phyloP scores from a whole-genome alignment of 2,113 vertebrate genomes.

The Hippolais icterina region DNA sequence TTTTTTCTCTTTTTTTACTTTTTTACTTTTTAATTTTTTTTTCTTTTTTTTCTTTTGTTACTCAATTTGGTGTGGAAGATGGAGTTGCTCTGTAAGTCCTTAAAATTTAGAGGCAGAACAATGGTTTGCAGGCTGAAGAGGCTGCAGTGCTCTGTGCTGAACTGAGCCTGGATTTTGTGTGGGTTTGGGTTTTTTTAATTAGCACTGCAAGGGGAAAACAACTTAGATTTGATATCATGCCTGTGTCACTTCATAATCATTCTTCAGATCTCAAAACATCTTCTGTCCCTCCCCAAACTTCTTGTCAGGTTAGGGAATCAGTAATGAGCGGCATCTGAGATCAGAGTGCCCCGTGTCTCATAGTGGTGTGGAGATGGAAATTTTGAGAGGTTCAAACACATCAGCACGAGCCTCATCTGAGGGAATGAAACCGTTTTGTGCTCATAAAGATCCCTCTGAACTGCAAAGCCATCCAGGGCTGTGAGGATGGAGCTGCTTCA shows the following conservation, averaged over 20 bases:
- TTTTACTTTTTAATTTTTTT: background rate
- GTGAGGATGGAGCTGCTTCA: background rate
- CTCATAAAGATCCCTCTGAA: background rate
- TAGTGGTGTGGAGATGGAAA: accelerated
- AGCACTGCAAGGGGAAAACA: background rate
- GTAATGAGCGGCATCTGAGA: background rate
- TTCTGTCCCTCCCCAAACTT: background rate
- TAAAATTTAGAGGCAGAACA: background rate
- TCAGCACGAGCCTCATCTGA: background rate
- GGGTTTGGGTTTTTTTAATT: background rate
- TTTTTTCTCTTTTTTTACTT: background rate
- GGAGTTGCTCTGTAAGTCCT: background rate
- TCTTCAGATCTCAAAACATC: background rate
- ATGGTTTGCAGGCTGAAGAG: background rate
- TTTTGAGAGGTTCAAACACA: background rate
- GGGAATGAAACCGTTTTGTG: background rate
- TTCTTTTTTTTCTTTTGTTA: background rate
- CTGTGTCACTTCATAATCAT: background rate
- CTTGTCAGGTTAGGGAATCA: background rate
- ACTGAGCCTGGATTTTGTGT: accelerated
- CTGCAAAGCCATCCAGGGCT: background rate
- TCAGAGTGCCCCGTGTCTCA: accelerated
- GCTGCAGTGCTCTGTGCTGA: background rate
- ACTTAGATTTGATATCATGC: background rate
- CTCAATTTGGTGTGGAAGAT: background rate